Evolutionary conservation across 2,797 vertebrate genomes (phyloP), one percentile per base, ranked within the genome.

Genomic region (Chaunax sp.): DNA sequence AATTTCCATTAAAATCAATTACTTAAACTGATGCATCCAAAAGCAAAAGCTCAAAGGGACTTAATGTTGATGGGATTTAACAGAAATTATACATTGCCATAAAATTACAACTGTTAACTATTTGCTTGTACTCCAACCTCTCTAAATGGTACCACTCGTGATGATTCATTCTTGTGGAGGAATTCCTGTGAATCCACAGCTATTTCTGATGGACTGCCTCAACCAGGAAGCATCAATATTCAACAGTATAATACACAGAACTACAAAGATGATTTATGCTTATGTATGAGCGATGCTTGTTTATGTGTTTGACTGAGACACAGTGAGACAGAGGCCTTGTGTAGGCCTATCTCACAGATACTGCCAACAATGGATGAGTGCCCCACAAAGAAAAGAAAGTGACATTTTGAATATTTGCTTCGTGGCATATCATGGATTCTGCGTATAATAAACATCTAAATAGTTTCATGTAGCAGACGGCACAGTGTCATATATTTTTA

Each of bases 381-480:
- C 57, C 20, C 53, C 1, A 28, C 49, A 11, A 77, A 78, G 72
- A 83, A 79, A 79, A 84, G 43, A 44, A 82, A 76, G 82, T 35
- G 80, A 86, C 86, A 89, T 89, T 87, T 87, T 90, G 88, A 87
- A 75, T 64, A 57, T 78, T 87, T 80, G 63, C 76, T 54, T 63
- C 33, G 65, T 75, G 45, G 75, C 38, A 46, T 61, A 64, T 80
- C 66, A 18, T 53, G 65, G 73, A 68, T 30, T 74, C 70, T 2
- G 53, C 51, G 30, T 55, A 81, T 78, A 73, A 85, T 77, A 87
- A 90, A 87, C 88, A 90, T 89, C 84, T 63, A 80, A 86, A 88
- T 77, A 84, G 77, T 83, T 79, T 64, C 6, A 20, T 72, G 69
- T 43, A 19, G 77, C 77, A 82, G 72, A 75, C 60, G 54, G 64